These are phyloP conservation scores for Acromyrmex echinatior DNA, from an alignment of 1,140 invertebrate genomes.

Conservation along the genomic window DNA sequence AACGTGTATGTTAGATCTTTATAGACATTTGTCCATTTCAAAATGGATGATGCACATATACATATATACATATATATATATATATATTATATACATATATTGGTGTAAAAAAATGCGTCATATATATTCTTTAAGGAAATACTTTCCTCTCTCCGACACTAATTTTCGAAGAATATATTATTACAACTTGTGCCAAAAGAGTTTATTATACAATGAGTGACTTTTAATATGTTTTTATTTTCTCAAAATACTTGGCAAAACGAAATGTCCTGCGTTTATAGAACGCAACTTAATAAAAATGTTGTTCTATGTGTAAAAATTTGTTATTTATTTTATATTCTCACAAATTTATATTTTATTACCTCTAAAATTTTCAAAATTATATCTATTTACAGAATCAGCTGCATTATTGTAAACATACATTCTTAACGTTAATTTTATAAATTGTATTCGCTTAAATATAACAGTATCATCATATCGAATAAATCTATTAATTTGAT, in stretches of 20 bases:
- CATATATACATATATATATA: background rate
- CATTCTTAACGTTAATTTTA: constrained; percentile 3
- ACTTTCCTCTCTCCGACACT: constrained; percentile 35
- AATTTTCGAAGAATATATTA: constrained; percentile 64
- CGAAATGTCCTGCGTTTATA: constrained; percentile 67
- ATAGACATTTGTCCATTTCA: constrained; percentile 40
- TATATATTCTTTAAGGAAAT: constrained; percentile 39
- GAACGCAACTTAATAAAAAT: constrained; percentile 69
- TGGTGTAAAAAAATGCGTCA: background rate
- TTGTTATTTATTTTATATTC: constrained; percentile 49
- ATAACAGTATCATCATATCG: background rate
- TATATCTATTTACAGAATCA: constrained; percentile 3
- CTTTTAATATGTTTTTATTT: constrained; percentile 72
- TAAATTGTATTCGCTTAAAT: background rate
- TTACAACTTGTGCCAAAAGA: constrained; percentile 72
- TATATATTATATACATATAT: constrained; percentile 18
- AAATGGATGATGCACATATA: constrained; percentile 18
- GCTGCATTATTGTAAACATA: background rate
- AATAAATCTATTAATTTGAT: background rate
- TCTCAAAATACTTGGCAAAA: constrained; percentile 44
- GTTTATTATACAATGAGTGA: constrained; percentile 62
- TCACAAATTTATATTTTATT: background rate
- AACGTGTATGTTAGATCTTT: constrained; percentile 54
- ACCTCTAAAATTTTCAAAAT: background rate
- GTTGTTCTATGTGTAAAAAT: constrained; percentile 68